Percentiles rank a stretch among this genome's conserved stretches.
Evolutionary conservation across 1,140 invertebrate genomes (phyloP).

Genomic region (Helicorthomorpha holstii): DNA sequence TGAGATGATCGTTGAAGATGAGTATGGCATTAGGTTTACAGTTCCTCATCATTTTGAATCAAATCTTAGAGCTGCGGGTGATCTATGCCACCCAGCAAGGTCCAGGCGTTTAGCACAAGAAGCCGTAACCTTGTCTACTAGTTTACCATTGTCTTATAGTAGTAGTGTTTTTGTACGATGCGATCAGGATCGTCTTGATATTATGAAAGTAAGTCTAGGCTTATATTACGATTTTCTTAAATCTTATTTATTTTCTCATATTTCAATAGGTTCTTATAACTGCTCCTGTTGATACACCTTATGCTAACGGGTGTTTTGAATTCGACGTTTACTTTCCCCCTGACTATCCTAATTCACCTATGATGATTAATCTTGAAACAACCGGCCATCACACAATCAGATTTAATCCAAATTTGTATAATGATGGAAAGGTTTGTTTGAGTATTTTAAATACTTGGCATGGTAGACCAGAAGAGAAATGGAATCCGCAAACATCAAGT

Average conservation of each 20-base stretch:
- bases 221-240: not conserved
- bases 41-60: slow-evolving; percentile 84
- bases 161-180: slow-evolving; percentile 91
- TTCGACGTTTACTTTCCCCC: slow-evolving; percentile 82
- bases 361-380: slow-evolving; percentile 80
- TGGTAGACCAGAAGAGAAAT: slow-evolving; percentile 93
- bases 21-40: slow-evolving; percentile 59
- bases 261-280: slow-evolving; percentile 66
- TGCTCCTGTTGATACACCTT: slow-evolving; percentile 72
- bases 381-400: slow-evolving; percentile 82
- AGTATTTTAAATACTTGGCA: slow-evolving; percentile 96
- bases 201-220: slow-evolving; percentile 62
- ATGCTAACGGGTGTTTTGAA: slow-evolving; percentile 75
- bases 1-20: slow-evolving; percentile 72
- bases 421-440: slow-evolving; percentile 92
- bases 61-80: slow-evolving; percentile 66
- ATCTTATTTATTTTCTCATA: not conserved
- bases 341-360: slow-evolving; percentile 56
- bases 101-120: slow-evolving; percentile 89
- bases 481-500: slow-evolving; percentile 92
- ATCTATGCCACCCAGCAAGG: slow-evolving; percentile 58
- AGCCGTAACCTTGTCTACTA: slow-evolving; percentile 83
- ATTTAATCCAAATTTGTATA: slow-evolving; percentile 95
- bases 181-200: slow-evolving; percentile 79
- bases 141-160: slow-evolving; percentile 78